phyloP scores from a whole-genome alignment of 1,140 invertebrate species.

The Drosophila teissieri region DNA sequence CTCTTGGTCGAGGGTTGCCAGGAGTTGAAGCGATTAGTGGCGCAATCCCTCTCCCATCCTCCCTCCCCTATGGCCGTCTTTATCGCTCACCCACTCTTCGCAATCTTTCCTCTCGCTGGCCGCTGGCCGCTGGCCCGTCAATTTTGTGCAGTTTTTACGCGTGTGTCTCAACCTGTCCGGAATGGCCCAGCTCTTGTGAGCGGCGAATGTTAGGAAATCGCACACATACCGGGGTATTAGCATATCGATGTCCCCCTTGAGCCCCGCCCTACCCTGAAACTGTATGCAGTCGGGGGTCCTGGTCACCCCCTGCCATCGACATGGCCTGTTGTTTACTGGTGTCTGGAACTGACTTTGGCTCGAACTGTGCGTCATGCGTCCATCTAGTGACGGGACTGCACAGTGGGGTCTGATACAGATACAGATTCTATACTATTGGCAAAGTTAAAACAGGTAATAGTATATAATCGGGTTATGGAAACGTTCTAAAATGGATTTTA shows the following conservation, averaged over 20 bases:
- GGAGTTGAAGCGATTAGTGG: conserved; percentile 74
- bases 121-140: conserved; percentile 43
- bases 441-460: no score
- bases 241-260: conserved; percentile 39
- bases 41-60: conserved; percentile 32
- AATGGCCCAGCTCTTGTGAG: conserved; percentile 49
- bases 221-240: conserved; percentile 46
- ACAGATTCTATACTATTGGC: no score
- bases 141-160: conserved; percentile 79
- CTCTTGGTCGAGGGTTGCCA: conserved; percentile 35
- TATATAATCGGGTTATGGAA: no score
- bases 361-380: conserved; percentile 75
- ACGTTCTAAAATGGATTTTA: no score
- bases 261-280: not conserved
- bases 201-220: conserved; percentile 64
- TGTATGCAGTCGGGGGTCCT: conserved; percentile 22
- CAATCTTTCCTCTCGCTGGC: not conserved
- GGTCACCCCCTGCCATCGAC: conserved; percentile 9
- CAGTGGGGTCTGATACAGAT: conserved; percentile 41
- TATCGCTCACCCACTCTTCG: conserved; percentile 21
- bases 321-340: conserved; percentile 39
- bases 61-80: conserved; percentile 30
- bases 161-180: conserved; percentile 79
- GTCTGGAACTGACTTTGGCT: conserved; percentile 51
- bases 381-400: conserved; percentile 60